phyloP scores from a whole-genome alignment of 2,797 vertebrate genomes.

The Alca torda region DNA sequence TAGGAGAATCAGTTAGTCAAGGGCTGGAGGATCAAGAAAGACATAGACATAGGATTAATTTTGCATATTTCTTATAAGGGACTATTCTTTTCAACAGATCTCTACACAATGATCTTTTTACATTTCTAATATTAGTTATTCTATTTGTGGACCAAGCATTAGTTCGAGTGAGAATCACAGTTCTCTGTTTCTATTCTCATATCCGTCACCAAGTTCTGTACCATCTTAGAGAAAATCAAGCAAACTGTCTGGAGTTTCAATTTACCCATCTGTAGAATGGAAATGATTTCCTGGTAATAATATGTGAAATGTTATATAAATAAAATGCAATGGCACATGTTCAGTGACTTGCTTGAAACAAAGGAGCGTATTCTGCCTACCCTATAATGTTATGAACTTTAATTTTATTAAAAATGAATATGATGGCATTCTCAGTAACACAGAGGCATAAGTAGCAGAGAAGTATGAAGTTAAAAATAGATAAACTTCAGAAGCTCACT shows the following conservation, averaged over 20 bases:
- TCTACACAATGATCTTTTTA: neutral
- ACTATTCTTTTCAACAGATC: neutral
- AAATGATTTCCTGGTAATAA: slow-evolving; percentile 3
- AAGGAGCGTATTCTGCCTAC: neutral
- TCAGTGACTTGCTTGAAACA: neutral
- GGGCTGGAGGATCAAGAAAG: neutral
- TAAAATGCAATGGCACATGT: neutral
- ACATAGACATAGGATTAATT: neutral
- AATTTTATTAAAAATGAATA: neutral
- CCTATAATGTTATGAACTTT: neutral
- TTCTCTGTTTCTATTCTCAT: slow-evolving; percentile 11
- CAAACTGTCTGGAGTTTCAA: neutral
- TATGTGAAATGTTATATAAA: neutral
- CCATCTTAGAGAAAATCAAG: neutral
- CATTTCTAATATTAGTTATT: neutral
- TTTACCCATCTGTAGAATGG: neutral
- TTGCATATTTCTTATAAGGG: neutral
- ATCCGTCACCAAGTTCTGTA: neutral
- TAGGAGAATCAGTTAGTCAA: neutral
- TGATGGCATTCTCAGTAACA: neutral
- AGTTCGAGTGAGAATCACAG: slow-evolving; percentile 2
- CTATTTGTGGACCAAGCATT: neutral
- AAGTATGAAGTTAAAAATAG: neutral
- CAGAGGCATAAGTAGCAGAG: neutral
- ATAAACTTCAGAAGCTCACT: neutral